Base-by-base conservation (phyloP, 2,797 vertebrate genomes). In the Cynodonichthys magdalenae region DNA sequence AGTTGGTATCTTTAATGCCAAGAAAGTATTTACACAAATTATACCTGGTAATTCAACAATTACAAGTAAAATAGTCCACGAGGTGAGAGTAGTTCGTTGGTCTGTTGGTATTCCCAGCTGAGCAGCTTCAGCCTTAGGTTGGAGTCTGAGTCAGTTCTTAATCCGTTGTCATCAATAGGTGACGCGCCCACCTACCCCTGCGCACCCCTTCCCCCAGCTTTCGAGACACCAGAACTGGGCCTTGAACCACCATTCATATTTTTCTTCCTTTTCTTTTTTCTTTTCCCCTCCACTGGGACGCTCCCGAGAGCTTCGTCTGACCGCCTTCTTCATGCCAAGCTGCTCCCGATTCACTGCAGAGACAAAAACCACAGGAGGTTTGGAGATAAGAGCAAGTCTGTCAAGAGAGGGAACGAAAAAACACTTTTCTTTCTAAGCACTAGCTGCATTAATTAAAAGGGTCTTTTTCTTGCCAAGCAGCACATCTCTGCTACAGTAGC, bases 291-390 rank as follows among this genome's bases (percentile, higher is more conserved):
- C 20, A 52, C 45, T 15, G 1, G 49, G 50, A 59, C 15, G 36
- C 55, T 45, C 56, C 51, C 0, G 18, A 70, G 66, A 59, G 55
- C 71, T 56, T 53, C 57, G 24, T 61, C 80, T 69, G 81, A 79
- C 79, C 78, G 58, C 80, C 66, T 74, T 63, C 82, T 57, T 69
- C 62, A 27, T 20, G 68, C 58, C 47, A 69, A 66, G 75, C 70
- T 64, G 74, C 77, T 77, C 69, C 75, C 19, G 73, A 74, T 45
- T 84, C 75, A 66, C 82, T 90, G 82, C 47, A 49, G 65, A 70
- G 41, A 81, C 46, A 79, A 27, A 71, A 53, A 74, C 10, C 19
- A 24, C 51, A 27, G 66, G 36, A 69, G 41, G 69, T 63, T 82
- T 64, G 56, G 56, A 54, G 63, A 64, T 60, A 29, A 48, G 42